Percentiles rank a stretch among this genome's conserved stretches.
Conservation (phyloP, 2,113 vertebrate species). For the Pyxicephalus adspersus region DNA sequence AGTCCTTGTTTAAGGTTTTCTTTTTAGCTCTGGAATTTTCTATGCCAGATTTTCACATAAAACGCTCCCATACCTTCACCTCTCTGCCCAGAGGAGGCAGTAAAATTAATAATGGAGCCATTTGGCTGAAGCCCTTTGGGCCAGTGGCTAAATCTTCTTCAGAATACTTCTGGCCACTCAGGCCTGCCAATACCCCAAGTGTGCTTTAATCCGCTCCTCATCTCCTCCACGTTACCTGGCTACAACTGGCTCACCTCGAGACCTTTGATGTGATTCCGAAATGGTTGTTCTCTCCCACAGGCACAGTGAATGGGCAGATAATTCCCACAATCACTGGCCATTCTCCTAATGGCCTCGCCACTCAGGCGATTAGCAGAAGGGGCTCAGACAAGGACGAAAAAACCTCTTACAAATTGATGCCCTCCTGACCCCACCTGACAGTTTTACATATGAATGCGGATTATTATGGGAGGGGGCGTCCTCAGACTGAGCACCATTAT, state of each 20-base stretch:
- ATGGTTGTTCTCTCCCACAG: neutral
- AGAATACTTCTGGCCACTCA: too few species aligned
- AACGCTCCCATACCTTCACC: too few species aligned
- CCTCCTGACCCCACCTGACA: neutral
- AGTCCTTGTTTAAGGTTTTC: too few species aligned
- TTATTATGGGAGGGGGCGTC: neutral
- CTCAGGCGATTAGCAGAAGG: too few species aligned
- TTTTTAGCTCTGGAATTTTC: too few species aligned
- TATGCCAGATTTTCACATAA: too few species aligned
- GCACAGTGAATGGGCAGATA: neutral
- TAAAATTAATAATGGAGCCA: too few species aligned
- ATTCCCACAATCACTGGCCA: neutral
- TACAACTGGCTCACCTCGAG: neutral
- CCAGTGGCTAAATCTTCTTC: too few species aligned
- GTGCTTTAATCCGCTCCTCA: neutral
- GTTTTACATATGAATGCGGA: conserved; percentile 1
- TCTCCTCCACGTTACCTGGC: neutral
- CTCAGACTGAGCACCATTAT: neutral
- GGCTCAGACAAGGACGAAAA: too few species aligned
- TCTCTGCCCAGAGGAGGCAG: too few species aligned
- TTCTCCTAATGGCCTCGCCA: neutral
- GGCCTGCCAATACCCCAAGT: neutral
- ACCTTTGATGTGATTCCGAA: neutral
- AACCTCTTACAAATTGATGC: neutral
- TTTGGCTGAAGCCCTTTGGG: too few species aligned